A percentile compares a stretch with the other conserved stretches of the same genome.
Evolutionary conservation across 2,797 vertebrate species (phyloP).

Genomic region (Vireo griseus): DNA sequence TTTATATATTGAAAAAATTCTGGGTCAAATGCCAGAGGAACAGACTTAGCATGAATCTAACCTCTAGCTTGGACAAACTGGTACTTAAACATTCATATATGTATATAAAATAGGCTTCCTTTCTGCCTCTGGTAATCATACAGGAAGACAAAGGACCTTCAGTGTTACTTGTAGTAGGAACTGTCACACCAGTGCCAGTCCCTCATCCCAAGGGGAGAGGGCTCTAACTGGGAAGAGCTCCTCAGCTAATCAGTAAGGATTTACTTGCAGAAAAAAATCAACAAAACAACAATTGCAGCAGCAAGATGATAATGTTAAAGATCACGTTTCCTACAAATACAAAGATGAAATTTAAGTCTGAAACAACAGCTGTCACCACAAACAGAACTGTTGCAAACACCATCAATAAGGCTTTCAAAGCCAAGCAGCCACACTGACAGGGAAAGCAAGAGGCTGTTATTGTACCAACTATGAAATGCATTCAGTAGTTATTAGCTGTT

Average conservation of each 20-base stretch:
- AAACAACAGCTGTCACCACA: slow-evolving; percentile 36
- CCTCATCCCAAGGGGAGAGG: neutral
- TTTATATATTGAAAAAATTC: neutral
- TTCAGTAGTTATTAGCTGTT: slow-evolving; percentile 26
- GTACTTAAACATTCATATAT: neutral
- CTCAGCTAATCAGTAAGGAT: neutral
- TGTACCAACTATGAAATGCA: neutral
- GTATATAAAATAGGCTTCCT: neutral
- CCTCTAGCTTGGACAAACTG: neutral
- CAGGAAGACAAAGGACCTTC: neutral
- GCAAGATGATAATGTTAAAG: neutral
- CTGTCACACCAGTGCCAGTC: neutral
- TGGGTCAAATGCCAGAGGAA: neutral
- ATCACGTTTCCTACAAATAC: neutral
- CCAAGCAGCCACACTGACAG: neutral
- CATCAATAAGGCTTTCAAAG: slow-evolving; percentile 43
- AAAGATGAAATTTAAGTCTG: slow-evolving; percentile 27
- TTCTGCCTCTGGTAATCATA: neutral
- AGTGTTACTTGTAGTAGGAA: neutral
- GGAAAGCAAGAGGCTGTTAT: slow-evolving; percentile 13
- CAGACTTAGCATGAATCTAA: neutral
- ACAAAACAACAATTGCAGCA: neutral
- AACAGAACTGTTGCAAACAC: slow-evolving; percentile 36
- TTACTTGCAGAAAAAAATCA: neutral
- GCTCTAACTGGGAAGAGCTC: neutral